Base-by-base conservation (phyloP, 2,113 vertebrate genomes). In the Nansenia antarctica region DNA sequence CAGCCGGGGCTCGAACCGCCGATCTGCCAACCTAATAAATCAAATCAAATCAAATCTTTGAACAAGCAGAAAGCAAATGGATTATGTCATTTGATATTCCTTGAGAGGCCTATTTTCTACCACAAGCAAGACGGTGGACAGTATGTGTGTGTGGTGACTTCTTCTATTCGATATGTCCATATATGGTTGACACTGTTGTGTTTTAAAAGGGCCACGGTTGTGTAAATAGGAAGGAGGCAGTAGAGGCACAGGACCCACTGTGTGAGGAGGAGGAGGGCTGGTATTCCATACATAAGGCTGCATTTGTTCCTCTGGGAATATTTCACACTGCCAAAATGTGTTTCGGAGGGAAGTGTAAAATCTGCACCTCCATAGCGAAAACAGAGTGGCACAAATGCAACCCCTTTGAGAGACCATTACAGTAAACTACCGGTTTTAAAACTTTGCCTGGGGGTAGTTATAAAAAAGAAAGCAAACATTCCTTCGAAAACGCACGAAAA, bases 291-390 rank as follows among this genome's bases (percentile, higher is more conserved):
- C 15, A 57, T 57, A 57, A 57, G 54, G 27, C 54, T 5, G 15
- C 29, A 26, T 29, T 57, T 57, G 54, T 57, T 57, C 54, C 27
- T 57, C 26, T 8, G 54, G 54, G 54, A 57, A 57, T 57, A 57
- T 57, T 29, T 57, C 54, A 57, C 54, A 57, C 54, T 18, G 54
- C 14, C 11, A 57, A 57, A 57, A 57, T 30, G 54, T 57, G 54
- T 57, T 57, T 57, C 54, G 11, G 27, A 29, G 54, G 27, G 24
- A 57, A 26, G 24, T 57, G 54, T 57, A 29, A 57, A 57, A 57
- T 27, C 24, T 57, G n/a, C 54, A 57, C 24, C 54, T 57, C 54
- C 27, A 57, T 29, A 57, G 54, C 6, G 54, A 57, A 57, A 29
- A 57, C 54, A 57, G 27, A 57, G 24, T 15, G 54, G 27, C 3